Evolutionary conservation across 1,140 invertebrate species (phyloP).

Genomic region (Lasioglossum baleicum): DNA sequence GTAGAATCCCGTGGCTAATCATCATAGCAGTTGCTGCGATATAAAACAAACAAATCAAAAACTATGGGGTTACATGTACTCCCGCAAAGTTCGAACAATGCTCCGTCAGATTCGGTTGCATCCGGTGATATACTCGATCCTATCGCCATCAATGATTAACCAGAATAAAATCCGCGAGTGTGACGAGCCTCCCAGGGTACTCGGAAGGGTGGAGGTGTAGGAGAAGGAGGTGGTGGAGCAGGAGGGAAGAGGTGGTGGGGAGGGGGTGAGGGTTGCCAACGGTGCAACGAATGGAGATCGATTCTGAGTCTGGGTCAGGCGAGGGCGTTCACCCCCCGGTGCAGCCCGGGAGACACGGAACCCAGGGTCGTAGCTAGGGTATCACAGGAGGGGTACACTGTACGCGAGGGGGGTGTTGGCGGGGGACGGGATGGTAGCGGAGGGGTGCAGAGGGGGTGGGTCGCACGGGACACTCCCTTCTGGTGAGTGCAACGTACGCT

Average conservation of each 20-base stretch:
- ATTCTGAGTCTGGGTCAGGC: conserved; percentile 79
- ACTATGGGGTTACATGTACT: no score
- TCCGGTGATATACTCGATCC: background rate
- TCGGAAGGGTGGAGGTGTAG: conserved; percentile 12
- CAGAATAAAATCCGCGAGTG: conserved; percentile 62
- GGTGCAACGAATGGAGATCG: conserved; percentile 78
- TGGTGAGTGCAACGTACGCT: conserved; percentile 70
- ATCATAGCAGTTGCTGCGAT: no score
- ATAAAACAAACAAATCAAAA: no score
- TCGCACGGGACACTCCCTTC: conserved; percentile 68
- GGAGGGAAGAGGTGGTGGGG: conserved; percentile 30
- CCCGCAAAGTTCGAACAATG: background rate
- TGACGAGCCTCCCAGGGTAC: conserved; percentile 56
- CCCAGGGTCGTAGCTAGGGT: conserved; percentile 76
- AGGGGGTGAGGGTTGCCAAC: conserved; percentile 53
- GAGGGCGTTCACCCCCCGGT: conserved; percentile 77
- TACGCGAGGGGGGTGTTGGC: conserved; percentile 33
- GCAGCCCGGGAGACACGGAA: conserved; percentile 78
- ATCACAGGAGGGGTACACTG: conserved; percentile 66
- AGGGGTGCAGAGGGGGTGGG: no score
- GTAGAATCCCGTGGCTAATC: no score
- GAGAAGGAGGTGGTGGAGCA: background rate
- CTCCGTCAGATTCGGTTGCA: no score
- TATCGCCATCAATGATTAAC: conserved; percentile 3
- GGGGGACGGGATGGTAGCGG: conserved; percentile 49